Base-by-base conservation (phyloP, 1,140 invertebrate genomes). In the Tyrophagus putrescentiae region DNA sequence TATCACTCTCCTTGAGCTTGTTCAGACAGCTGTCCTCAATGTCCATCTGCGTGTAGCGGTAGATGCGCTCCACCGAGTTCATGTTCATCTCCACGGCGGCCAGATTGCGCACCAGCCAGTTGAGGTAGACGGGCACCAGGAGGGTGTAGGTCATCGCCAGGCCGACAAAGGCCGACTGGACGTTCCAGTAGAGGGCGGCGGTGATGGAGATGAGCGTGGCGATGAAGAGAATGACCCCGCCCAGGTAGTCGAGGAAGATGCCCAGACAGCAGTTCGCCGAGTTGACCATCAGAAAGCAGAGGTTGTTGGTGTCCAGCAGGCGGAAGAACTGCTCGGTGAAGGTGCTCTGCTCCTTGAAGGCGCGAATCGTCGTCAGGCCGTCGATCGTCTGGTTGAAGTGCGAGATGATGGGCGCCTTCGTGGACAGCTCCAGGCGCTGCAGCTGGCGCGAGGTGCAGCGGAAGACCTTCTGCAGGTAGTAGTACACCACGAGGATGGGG, bases 181-280 rank as follows among this genome's bases (percentile, higher is more conserved):
- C 61, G 60, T 64, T 16, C 33, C 66, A 67, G 60, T 62, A 61
- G 53, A 69, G 61, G n/a, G 64, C 69, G 11, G 70, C 65, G 33
- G 63, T 66, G 42, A 75, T 64, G 57, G 82, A 79, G 23, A 80
- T 78, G 50, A 81, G 69, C 44, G 84, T 78, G 18, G 84, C 80
- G 56, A 80, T 75, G 69, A 85, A 81, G 44, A 88, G 83, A 62
- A 85, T 82, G 27, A 80, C 72, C 3, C 80, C 83, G 16, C 85
- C 86, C 54, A 88, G 74, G 68, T 85, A 82, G 73, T 90, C 86
- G 85, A 88, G 65, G n/a, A 31, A 42, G 41, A 60, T 60, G 18
- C 85, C 85, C 1, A 90, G 75, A 85, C 85, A 89, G 61, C 85
- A 77, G 69, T 84, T 86, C 29, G 82, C 81, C 1, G 82, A 79